A percentile compares a stretch with the other conserved stretches of the same genome.
Evolutionary conservation across 2,797 vertebrate species (phyloP).

Genomic region (Dendrocincla fuliginosa): DNA sequence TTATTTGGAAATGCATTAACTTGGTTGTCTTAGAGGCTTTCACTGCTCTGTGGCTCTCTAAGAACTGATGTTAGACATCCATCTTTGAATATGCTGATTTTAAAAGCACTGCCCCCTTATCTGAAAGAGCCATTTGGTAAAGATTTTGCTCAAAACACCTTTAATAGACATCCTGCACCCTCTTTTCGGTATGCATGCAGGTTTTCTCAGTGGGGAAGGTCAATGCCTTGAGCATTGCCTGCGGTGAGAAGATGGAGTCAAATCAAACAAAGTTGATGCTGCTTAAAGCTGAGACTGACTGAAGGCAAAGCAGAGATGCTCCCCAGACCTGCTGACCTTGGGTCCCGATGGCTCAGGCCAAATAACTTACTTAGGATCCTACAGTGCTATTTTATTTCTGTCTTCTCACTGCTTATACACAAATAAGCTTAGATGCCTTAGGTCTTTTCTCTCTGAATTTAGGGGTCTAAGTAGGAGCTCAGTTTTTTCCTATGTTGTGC

Average conservation of each 20-base stretch:
- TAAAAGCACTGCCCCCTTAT: neutral
- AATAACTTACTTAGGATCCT: neutral
- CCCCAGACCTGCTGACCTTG: neutral
- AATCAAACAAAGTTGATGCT: neutral
- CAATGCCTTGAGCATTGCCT: accelerated
- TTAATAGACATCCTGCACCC: neutral
- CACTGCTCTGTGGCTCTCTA: neutral
- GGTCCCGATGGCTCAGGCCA: neutral
- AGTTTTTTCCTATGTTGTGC: neutral
- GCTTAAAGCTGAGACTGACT: neutral
- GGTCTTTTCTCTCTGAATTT: neutral
- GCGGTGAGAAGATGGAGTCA: neutral
- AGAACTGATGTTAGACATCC: neutral
- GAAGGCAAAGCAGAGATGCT: neutral
- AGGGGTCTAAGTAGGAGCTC: neutral
- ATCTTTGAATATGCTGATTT: neutral
- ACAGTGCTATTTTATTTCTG: neutral
- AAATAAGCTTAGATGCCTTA: neutral
- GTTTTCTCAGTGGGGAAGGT: neutral
- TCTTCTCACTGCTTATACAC: neutral
- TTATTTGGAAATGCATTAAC: neutral
- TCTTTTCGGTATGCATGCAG: neutral
- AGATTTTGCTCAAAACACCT: neutral
- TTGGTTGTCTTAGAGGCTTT: neutral
- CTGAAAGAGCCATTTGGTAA: neutral